Base-by-base conservation (phyloP, 2,113 vertebrate genomes). In the Brevimyrus niger region DNA sequence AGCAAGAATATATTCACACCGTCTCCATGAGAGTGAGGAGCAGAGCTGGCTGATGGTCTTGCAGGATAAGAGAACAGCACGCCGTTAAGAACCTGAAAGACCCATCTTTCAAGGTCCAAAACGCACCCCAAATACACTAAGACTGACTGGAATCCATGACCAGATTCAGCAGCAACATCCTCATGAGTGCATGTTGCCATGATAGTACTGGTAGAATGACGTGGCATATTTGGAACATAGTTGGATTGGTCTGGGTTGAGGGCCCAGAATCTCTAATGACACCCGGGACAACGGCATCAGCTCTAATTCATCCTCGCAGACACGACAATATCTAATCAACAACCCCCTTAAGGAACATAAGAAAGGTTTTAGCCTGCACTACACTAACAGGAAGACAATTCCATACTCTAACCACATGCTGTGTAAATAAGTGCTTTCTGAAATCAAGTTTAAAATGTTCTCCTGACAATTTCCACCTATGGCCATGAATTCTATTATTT, bases 1-100 rank as follows among this genome's bases (percentile, higher is more conserved):
- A 89, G 88, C 88, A 89, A 89, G 73, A 89, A 89, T 89, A 83
- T 83, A 89, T 89, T 89, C 73, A 89, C 73, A 89, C 88, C 31
- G 50, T 19, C 35, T 89, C 88, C 50, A 89, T 3, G 23, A 50
- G 21, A 23, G 48, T 31, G 86, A 87, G 51, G 82, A 83, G 73
- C 88, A 89, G 88, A 53, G 73, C 73, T 89, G 88, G 88, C 50
- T 89, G 69, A 89, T 44, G 88, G 73, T 89, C 73, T 89, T 89
- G 88, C 73, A 89, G 73, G 35, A 61, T 17, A 23, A 47, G 31
- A 61, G 69, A 76, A 44, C 50, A 9, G 46, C 50, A 58, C 0
- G 4, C n/a, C 7, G 2, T 87, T 53, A 19, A 87, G 9, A 21
- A 38, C 69, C 69, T 38, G 11, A 1, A 31, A 76, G 35, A 38